phyloP scores from a whole-genome alignment of 2,113 vertebrate species.

The Herpailurus yagouaroundi region DNA sequence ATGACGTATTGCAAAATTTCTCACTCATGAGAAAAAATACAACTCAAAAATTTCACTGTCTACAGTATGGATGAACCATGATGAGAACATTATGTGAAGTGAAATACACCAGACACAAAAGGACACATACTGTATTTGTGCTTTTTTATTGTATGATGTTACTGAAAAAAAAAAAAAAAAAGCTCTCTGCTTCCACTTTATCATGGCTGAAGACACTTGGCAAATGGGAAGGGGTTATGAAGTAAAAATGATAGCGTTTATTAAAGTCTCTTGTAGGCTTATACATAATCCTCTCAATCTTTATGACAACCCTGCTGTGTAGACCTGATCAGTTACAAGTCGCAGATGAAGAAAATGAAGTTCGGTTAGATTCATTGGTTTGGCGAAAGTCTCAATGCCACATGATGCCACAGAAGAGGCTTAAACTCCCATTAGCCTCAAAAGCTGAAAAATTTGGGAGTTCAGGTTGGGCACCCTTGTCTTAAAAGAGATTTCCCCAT shows the following conservation, averaged over 20 bases:
- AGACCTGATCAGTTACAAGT: neutral
- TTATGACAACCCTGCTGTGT: neutral
- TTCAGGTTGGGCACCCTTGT: neutral
- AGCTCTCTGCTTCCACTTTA: neutral
- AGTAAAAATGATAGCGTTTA: neutral
- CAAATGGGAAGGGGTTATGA: neutral
- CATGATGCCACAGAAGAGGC: neutral
- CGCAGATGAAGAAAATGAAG: neutral
- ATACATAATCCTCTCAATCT: neutral
- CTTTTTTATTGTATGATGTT: neutral
- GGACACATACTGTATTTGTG: neutral
- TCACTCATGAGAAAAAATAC: neutral
- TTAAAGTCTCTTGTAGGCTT: neutral
- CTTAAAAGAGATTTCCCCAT: neutral
- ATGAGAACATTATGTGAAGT: neutral
- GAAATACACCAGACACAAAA: neutral
- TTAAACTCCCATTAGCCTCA: neutral
- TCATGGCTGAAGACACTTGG: neutral
- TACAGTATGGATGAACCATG: neutral
- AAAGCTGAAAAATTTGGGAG: neutral
- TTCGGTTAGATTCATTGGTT: neutral
- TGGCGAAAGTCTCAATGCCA: neutral
- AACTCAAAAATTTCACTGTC: conserved; percentile 1
- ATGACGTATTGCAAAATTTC: neutral
- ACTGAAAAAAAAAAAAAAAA: neutral